Conservation (phyloP, 2,113 vertebrate genomes). For the Paralichthys olivaceus region DNA sequence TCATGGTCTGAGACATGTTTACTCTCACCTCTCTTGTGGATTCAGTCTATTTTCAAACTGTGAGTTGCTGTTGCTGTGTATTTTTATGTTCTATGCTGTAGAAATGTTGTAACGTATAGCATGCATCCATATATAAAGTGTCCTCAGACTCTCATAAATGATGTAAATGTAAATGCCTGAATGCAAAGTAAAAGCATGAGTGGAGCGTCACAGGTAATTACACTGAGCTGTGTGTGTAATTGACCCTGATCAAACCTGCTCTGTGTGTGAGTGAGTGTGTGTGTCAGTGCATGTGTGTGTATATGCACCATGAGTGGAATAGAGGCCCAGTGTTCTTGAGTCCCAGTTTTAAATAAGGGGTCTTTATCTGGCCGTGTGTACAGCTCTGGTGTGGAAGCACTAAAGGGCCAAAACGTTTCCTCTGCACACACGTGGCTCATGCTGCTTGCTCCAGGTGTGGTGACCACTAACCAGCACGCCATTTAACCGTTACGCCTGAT, state of each 20-base stretch:
- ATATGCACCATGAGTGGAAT: constrained; percentile 46
- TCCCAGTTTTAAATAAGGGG: constrained; percentile 68
- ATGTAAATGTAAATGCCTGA: constrained; percentile 60
- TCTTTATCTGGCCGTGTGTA: constrained; percentile 70
- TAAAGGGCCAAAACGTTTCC: constrained; percentile 65
- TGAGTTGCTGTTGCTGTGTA: neutral
- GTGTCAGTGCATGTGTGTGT: constrained; percentile 15
- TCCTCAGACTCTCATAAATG: constrained; percentile 5
- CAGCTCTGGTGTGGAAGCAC: constrained; percentile 60
- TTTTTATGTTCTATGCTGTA: neutral
- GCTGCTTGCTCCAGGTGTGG: constrained; percentile 69
- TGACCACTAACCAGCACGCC: constrained; percentile 61
- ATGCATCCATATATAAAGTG: neutral
- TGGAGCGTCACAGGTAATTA: constrained; percentile 68
- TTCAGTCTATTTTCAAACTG: no score
- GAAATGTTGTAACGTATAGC: neutral
- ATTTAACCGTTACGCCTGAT: constrained; percentile 71
- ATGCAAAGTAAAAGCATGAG: constrained; percentile 57
- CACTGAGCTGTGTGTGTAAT: constrained; percentile 54
- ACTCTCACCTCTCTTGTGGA: neutral
- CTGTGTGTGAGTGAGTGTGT: constrained; percentile 34
- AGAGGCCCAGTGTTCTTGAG: constrained; percentile 77
- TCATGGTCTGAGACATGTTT: neutral
- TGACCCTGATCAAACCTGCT: constrained; percentile 68
- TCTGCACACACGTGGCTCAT: constrained; percentile 49